Conservation (phyloP, 2,113 vertebrate genomes). For the Protobothrops flavoviridis region DNA sequence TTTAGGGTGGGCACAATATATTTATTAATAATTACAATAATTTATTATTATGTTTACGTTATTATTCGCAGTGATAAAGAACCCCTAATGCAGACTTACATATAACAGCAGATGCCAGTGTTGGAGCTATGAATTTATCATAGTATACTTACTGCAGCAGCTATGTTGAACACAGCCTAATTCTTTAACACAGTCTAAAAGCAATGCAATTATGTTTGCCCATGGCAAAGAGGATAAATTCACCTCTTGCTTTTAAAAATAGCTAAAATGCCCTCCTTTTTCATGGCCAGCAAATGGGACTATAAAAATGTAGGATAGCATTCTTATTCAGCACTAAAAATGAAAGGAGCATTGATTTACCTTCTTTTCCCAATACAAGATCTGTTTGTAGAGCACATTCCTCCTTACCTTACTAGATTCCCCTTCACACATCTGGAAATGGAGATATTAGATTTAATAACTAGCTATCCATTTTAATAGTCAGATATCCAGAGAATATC, state of each 20-base stretch:
- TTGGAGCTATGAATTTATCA: neutral
- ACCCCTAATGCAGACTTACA: neutral
- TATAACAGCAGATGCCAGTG: neutral
- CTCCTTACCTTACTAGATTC: neutral
- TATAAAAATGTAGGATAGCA: neutral
- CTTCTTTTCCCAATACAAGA: neutral
- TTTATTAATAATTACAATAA: neutral
- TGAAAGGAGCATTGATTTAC: neutral
- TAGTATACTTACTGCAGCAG: neutral
- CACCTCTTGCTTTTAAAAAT: neutral
- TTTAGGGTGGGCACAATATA: neutral
- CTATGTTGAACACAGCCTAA: neutral
- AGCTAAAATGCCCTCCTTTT: neutral
- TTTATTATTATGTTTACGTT: neutral
- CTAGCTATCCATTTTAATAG: neutral
- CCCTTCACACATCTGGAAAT: neutral
- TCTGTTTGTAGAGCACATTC: neutral
- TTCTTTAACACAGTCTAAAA: neutral
- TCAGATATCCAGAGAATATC: neutral
- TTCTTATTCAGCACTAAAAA: neutral
- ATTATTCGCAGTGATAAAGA: neutral
- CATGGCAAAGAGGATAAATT: neutral
- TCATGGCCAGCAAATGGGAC: neutral
- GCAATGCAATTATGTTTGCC: neutral
- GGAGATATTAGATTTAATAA: neutral